Evolutionary conservation across 2,113 vertebrate species (phyloP).

Genomic region (Lycaon pictus): DNA sequence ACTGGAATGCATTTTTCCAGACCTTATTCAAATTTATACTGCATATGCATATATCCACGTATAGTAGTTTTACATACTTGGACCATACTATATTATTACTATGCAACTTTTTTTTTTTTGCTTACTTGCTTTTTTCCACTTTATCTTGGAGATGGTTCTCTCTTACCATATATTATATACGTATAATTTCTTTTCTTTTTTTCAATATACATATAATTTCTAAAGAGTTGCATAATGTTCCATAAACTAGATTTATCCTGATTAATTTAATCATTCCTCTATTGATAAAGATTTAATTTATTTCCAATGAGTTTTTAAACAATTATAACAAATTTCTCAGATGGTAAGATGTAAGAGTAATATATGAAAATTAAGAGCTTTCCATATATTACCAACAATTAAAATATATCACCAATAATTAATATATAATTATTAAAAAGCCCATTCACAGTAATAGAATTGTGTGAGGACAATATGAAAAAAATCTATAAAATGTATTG

Average conservation of each 20-base stretch:
- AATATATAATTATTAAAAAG: neutral
- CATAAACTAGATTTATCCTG: neutral
- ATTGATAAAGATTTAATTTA: slow-evolving; percentile 33
- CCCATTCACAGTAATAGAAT: neutral
- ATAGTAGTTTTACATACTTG: neutral
- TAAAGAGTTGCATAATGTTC: neutral
- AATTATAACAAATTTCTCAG: slow-evolving; percentile 2
- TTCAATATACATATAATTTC: neutral
- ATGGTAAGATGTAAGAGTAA: neutral
- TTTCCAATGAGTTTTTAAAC: neutral
- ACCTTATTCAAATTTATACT: neutral
- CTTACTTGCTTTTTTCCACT: neutral
- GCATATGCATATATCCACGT: neutral
- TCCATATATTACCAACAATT: neutral
- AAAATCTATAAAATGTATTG: slow-evolving; percentile 20
- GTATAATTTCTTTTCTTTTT: neutral
- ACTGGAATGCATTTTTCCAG: neutral
- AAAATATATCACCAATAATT: neutral
- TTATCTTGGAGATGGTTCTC: neutral
- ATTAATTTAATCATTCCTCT: slow-evolving; percentile 23
- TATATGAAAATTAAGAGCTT: slow-evolving; percentile 16
- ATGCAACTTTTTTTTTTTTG: neutral
- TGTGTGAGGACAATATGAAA: neutral
- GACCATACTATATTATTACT: neutral
- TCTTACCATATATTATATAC: neutral